Evolutionary conservation across 2,113 vertebrate species (phyloP), one percentile per base, ranked within the genome.

Genomic region (Uria lomvia): DNA sequence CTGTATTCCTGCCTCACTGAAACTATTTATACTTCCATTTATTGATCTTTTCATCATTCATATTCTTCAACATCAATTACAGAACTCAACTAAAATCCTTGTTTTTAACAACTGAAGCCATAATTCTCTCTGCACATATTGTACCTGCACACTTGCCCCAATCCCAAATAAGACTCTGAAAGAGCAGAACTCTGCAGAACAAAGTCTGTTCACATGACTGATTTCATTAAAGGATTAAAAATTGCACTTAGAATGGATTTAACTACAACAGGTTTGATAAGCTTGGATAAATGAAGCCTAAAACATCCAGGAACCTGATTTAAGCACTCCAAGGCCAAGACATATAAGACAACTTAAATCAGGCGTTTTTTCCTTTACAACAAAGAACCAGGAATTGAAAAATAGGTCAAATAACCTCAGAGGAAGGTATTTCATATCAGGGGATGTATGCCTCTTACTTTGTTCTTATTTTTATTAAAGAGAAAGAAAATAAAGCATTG

Each of bases 201-300:
- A 94, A 90, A 87, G 40, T 45, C 70, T 94, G 70, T 72, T 71
- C 84, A 87, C 65, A 86, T 85, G 84, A 85, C 74, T 93, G 93
- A 93, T 72, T 87, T 71, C 60, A 94, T 91, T 91, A 94, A 81
- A 21, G 90, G 92, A 96, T 92, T 88, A 94, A 85, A 96, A 93
- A 94, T 12, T 68, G 34, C 49, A 60, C 87, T 95, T 94, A 79
- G 52, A 87, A 65, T 52, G 34, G 58, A 92, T 94, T 94, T 90
- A 81, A 60, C 85, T 91, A 84, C 53, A 91, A 73, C 5, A 90
- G 43, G 49, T 65, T 72, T 94, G 66, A 86, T 88, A 92, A 85
- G 62, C 52, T 88, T 72, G 65, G 66, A 75, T 68, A 95, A 80
- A 85, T 65, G 14, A 90, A 89, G 53, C 11, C 49, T 68, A 72